Evolutionary conservation across 2,113 vertebrate species (phyloP), one percentile per base, ranked within the genome.

Genomic region (Amphiprion ocellaris): DNA sequence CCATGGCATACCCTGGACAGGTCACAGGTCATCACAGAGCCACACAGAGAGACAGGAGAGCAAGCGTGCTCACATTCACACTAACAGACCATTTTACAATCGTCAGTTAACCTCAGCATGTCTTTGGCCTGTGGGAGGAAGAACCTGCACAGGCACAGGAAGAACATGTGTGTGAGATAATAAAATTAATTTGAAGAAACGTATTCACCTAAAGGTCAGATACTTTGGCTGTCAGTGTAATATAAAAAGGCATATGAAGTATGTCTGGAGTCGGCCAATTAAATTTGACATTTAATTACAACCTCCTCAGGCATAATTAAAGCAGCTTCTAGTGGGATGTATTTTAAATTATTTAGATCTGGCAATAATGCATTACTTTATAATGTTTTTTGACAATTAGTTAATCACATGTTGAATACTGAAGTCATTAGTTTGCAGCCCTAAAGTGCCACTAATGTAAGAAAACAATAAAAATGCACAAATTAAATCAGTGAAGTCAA

Each of bases 221-320:
- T 19, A 68, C 39, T 68, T 68, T 19, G 39, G 1, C 16, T 49
- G 28, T 4, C n/a, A 65, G 14, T 65, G 17, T 7, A 54, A 69
- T 19, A 46, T 55, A n/a, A 11, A 26, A 4, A 58, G 19, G 46
- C 46, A 17, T 15, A 1, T 37, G 33, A 37, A 37, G 33, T 37
- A 37, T 37, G 30, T 30, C 30, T 30, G 9, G 33, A 37, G 9
- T 6, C 6, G 7, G 41, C 3, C 4, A 47, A 28, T 59, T 63
- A 58, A 33, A 61, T 21, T 14, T 71, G 52, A 70, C 59, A 78
- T 63, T 2, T 59, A 53, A 41, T 78, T 0, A 56, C 5, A 47
- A 62, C 17, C 30, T 52, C 16, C 47, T 19, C 16, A 37, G 41
- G 44, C 30, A 28, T 19, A 69, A 64, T 44, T 4, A 10, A 47